A percentile compares a stretch with the other conserved stretches of the same genome.
Evolutionary conservation across 2,888 invertebrate species (phyloP).

Genomic region (Sepiola atlantica): DNA sequence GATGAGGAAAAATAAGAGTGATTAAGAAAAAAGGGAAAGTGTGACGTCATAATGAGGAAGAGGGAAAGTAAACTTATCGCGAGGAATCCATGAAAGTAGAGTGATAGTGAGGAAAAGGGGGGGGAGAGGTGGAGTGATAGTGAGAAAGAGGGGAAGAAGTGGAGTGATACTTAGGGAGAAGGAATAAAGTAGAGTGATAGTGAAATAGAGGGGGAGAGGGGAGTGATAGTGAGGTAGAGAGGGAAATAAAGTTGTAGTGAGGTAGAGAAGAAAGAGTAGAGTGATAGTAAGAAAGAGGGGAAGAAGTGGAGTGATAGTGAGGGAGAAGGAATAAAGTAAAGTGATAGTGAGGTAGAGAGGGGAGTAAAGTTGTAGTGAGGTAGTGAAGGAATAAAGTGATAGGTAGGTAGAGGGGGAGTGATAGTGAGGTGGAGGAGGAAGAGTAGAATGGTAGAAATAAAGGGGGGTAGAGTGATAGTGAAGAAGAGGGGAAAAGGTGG

Average conservation of each 20-base stretch:
- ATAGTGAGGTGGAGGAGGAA: too few relatives aligned
- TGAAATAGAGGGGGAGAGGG: not conserved
- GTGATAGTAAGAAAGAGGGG: not conserved
- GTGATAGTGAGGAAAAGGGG: not conserved
- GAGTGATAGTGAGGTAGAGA: not conserved
- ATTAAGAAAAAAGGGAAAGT: not conserved
- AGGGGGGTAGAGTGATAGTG: not conserved
- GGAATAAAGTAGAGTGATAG: not conserved
- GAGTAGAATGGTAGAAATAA: too few relatives aligned
- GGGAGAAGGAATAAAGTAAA: not conserved
- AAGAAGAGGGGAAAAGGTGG: not conserved
- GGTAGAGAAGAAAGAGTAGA: not conserved
- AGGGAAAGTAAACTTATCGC: too few relatives aligned
- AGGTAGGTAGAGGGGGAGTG: not conserved
- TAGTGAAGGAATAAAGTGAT: not conserved
- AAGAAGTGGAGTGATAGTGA: not conserved
- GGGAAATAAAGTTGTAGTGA: not conserved
- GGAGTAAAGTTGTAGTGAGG: not conserved
- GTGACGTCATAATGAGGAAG: not conserved
- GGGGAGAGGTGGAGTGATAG: not conserved
- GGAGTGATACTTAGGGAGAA: too few relatives aligned
- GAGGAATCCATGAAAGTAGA: too few relatives aligned
- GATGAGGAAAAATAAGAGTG: too few relatives aligned
- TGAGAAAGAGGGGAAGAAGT: not conserved
- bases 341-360: not conserved